Conservation (phyloP, 1,140 invertebrate genomes). For the Sarcophaga peregrina region DNA sequence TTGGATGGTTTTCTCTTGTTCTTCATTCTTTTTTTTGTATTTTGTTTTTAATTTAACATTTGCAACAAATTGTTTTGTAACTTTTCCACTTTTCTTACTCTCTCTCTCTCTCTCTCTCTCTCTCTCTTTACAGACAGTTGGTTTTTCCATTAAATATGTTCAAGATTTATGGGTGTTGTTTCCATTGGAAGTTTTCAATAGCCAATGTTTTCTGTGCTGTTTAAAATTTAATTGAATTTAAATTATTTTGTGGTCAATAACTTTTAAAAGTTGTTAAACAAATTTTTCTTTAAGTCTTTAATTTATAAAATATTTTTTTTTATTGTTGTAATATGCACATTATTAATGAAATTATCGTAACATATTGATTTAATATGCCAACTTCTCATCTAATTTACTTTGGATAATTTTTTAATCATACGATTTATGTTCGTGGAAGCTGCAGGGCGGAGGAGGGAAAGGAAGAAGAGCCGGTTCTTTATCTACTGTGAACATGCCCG, state of each 20-base stretch:
- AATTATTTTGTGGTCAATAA: background rate
- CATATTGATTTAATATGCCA: too few relatives aligned
- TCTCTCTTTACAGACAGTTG: background rate
- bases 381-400: too few relatives aligned
- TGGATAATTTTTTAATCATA: too few relatives aligned
- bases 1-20: background rate
- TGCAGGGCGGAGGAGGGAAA: too few relatives aligned
- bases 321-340: too few relatives aligned
- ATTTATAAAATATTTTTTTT: too few relatives aligned
- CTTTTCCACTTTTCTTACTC: background rate
- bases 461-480: too few relatives aligned
- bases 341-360: too few relatives aligned
- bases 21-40: background rate
- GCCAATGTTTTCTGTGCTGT: background rate
- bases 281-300: too few relatives aligned
- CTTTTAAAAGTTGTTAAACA: too few relatives aligned
- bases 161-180: background rate
- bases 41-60: slow-evolving; percentile 30
- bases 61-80: slow-evolving; percentile 36
- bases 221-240: background rate
- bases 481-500: too few relatives aligned
- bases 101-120: background rate
- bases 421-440: too few relatives aligned
- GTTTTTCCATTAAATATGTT: background rate
- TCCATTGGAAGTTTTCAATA: background rate